Evolutionary conservation across 2,113 vertebrate species (phyloP).

Genomic region (Otus sunia): DNA sequence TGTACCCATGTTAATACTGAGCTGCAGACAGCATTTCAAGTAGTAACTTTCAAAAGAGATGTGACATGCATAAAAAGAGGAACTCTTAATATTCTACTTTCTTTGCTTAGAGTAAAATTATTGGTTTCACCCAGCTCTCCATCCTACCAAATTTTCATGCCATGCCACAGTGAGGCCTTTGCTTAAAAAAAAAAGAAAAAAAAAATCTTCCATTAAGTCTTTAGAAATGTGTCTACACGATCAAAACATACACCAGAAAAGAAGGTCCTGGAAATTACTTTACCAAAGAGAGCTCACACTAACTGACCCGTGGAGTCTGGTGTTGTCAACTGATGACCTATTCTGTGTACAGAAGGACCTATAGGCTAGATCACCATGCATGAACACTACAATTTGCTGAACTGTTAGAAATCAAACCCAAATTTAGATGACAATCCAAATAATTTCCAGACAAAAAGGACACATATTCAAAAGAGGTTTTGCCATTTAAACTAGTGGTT

Average conservation of each 20-base stretch:
- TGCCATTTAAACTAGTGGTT: neutral
- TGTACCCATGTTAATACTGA: neutral
- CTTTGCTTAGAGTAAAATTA: neutral
- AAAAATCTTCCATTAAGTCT: neutral
- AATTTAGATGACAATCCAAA: neutral
- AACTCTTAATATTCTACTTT: neutral
- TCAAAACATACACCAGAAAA: neutral
- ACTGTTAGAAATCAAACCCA: neutral
- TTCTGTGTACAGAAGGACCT: neutral
- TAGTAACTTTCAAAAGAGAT: neutral
- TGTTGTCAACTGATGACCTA: neutral
- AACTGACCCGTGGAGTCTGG: neutral
- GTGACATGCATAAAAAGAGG: neutral
- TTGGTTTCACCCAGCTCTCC: neutral
- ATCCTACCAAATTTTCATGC: neutral
- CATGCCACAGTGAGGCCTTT: neutral
- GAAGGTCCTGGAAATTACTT: neutral
- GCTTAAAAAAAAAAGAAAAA: neutral
- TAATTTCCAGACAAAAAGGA: neutral
- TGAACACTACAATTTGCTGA: neutral
- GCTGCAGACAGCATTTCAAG: neutral
- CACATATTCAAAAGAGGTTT: neutral
- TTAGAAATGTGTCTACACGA: neutral
- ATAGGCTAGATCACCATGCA: neutral
- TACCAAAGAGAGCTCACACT: neutral